Evolutionary conservation across 2,113 vertebrate genomes (phyloP).

Genomic region (Heloderma charlesbogerti): DNA sequence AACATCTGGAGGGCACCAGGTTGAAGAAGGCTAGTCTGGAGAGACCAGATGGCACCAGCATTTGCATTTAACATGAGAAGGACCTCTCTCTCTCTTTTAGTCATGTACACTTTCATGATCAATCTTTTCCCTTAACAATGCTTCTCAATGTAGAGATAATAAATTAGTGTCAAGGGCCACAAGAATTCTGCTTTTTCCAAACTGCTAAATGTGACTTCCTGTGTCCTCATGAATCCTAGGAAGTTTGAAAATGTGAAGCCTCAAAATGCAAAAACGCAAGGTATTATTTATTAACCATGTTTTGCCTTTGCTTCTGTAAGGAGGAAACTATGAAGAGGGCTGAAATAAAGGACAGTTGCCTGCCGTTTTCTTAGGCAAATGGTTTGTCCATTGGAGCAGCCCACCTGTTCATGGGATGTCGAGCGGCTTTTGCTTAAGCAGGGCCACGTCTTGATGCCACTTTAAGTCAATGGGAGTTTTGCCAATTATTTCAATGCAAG

Average conservation of each 20-base stretch:
- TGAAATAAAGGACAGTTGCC: slow-evolving; percentile 10
- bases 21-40: too few relatives aligned
- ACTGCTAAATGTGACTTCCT: background rate
- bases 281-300: too few relatives aligned
- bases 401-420: background rate
- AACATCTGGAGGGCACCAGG: too few relatives aligned
- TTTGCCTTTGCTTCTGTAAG: background rate
- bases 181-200: background rate
- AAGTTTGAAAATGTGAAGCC: background rate
- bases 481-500: slow-evolving; percentile 10
- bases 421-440: slow-evolving; percentile 6
- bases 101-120: background rate
- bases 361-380: slow-evolving; percentile 41
- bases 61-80: too few relatives aligned
- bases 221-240: background rate
- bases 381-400: background rate
- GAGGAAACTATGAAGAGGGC: background rate
- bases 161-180: too few relatives aligned
- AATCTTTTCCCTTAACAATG: background rate
- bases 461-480: slow-evolving; percentile 26
- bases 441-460: background rate
- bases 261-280: background rate
- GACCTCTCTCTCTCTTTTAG: background rate
- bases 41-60: background rate
- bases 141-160: background rate